A percentile compares a stretch with the other conserved stretches of the same genome.
phyloP scores from a whole-genome alignment of 2,113 vertebrate species.

The Sardina pilchardus region DNA sequence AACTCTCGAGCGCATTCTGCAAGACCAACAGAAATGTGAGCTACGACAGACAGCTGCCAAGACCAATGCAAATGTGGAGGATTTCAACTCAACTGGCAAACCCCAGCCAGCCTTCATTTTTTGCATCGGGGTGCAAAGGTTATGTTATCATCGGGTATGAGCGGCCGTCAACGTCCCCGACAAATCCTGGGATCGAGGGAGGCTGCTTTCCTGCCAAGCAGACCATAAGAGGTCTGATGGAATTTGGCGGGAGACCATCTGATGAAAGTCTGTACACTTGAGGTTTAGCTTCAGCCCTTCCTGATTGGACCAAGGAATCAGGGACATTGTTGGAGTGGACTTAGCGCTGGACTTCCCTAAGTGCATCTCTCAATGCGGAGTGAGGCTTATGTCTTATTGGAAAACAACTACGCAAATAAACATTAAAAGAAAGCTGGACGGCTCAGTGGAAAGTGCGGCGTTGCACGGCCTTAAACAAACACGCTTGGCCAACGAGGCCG shows the following conservation, averaged over 20 bases:
- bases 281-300: neutral
- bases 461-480: neutral
- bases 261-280: slow-evolving; percentile 1
- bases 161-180: neutral
- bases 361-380: neutral
- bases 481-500: neutral
- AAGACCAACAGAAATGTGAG: neutral
- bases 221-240: slow-evolving; percentile 56
- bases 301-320: neutral
- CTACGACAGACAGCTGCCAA: neutral
- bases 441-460: neutral
- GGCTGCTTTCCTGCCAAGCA: neutral
- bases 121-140: neutral
- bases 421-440: neutral
- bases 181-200: slow-evolving; percentile 52
- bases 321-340: neutral
- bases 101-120: neutral
- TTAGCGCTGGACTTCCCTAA: neutral
- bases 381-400: neutral
- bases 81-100: neutral
- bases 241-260: neutral
- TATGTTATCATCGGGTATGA: neutral
- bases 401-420: neutral
- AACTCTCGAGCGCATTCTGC: neutral
- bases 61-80: neutral